Evolutionary conservation across 2,113 vertebrate species (phyloP).

Genomic region (Nycticebus coucang): DNA sequence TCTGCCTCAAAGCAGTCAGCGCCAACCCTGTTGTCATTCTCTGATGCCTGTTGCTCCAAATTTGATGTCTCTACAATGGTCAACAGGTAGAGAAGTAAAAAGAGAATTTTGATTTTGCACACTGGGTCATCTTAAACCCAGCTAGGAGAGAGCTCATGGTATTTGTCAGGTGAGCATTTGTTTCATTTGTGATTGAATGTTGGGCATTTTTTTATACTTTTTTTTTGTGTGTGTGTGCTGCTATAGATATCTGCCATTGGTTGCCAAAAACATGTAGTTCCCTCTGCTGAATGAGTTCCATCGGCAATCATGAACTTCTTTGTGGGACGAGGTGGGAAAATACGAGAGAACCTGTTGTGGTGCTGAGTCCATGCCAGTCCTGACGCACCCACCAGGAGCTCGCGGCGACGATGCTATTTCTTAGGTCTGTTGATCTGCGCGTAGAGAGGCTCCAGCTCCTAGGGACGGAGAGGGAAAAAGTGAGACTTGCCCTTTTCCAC

Average conservation of each 20-base stretch:
- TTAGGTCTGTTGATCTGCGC: constrained; percentile 98
- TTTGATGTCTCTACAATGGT: constrained; percentile 66
- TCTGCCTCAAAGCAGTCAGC: constrained; percentile 76
- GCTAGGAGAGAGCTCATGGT: constrained; percentile 47
- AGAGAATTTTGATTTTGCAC: constrained; percentile 68
- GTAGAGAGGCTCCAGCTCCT: constrained; percentile 96
- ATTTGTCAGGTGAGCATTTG: constrained; percentile 57
- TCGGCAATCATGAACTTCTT: constrained; percentile 79
- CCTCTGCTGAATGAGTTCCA: constrained; percentile 80
- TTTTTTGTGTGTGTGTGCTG: constrained; percentile 82
- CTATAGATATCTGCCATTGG: constrained; percentile 80
- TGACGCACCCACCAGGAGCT: constrained; percentile 84
- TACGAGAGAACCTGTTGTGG: constrained; percentile 80
- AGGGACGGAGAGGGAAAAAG: constrained; percentile 81
- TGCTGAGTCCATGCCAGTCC: constrained; percentile 83
- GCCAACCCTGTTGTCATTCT: constrained; percentile 48
- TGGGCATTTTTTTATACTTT: constrained; percentile 41
- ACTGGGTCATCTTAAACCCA: constrained; percentile 64
- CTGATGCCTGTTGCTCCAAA: constrained; percentile 71
- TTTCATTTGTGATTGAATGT: constrained; percentile 56
- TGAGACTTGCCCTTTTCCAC: constrained; percentile 59
- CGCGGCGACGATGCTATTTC: constrained; percentile 88
- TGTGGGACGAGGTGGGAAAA: constrained; percentile 79
- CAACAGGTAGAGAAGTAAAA: constrained; percentile 64
- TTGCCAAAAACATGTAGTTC: constrained; percentile 82